Percentiles rank a stretch among this genome's conserved stretches.
phyloP scores from a whole-genome alignment of 2,113 vertebrate genomes.

The Xyrauchen texanus region DNA sequence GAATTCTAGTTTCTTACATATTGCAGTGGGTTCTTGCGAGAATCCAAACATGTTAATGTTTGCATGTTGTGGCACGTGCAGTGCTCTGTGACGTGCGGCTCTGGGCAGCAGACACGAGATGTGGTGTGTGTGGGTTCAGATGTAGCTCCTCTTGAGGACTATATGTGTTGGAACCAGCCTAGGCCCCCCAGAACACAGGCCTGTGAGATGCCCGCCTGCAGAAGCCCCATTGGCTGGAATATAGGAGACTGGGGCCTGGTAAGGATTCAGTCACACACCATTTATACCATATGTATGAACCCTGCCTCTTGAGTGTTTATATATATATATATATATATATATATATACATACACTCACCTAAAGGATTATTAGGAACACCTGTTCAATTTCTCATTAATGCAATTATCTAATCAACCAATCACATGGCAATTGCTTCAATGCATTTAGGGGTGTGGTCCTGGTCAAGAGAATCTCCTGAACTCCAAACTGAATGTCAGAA shows the following conservation, averaged over 20 bases:
- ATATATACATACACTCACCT: too few species aligned
- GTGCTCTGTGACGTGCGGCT: conserved; percentile 89
- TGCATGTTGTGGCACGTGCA: conserved; percentile 56
- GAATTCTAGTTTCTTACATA: too few species aligned
- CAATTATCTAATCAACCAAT: too few species aligned
- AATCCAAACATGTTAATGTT: neutral
- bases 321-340: too few species aligned
- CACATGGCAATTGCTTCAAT: too few species aligned
- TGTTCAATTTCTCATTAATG: too few species aligned
- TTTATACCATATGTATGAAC: neutral
- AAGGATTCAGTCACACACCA: conserved; percentile 57
- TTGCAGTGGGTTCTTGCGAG: neutral
- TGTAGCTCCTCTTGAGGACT: conserved; percentile 74
- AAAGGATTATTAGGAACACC: too few species aligned
- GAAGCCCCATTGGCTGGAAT: conserved; percentile 78
- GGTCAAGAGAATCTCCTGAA: too few species aligned
- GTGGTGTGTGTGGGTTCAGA: conserved; percentile 76
- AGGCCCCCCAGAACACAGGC: conserved; percentile 71
- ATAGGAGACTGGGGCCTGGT: conserved; percentile 89
- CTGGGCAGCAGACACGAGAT: conserved; percentile 82
- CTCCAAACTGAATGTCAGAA: too few species aligned
- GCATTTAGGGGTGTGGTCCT: too few species aligned
- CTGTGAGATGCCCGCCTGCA: conserved; percentile 77
- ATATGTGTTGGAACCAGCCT: conserved; percentile 71
- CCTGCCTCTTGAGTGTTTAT: neutral